Base-by-base conservation (phyloP, 2,888 invertebrate genomes). In the Arge pagana region DNA sequence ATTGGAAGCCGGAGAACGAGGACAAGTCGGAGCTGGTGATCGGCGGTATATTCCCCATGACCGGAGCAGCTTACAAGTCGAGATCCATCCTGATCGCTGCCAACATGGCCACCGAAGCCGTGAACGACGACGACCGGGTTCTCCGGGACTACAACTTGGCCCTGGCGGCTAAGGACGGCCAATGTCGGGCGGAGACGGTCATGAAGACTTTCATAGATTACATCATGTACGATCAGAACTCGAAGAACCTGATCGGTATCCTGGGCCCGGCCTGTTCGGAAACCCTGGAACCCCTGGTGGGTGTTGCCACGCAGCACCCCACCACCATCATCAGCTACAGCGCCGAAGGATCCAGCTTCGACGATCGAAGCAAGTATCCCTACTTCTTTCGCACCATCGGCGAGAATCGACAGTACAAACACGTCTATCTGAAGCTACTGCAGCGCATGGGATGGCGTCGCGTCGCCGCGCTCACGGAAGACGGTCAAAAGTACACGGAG, bases 351-450 rank as follows among this genome's bases (percentile, higher is more conserved):
- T 83, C 87, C 1, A 84, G 83, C 35, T 87, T 89, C 64, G 83
- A 83, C 1, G 85, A 89, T 70, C 79, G 87, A 15, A 75, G 77
- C 3, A 85, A 83, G 55, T 90, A 89, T 74, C 89, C 90, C 0
- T 88, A 86, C 67, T 90, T 91, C 75, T 90, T 89, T 71, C 77
- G 90, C 7, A 91, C 90, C 0, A 88, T 90, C 53, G 90, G 89
- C 1, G 88, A 89, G 65, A 88, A 89, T 67, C 83, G 82, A 45
- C 86, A 88, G 65, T 87, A 85, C 69, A 83, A 82, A 78, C 74
- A 79, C 52, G 88, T 88, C 0, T 90, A 89, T 61, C 77, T 84
- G 43, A 73, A 81, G 52, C 68, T 89, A 8, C 80, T 88, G 63
- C 75, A 84, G 57, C 63, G 70, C 21, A 71, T 87, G 23, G 80